Percentiles rank a stretch among this genome's conserved stretches.
These are phyloP conservation scores for Lindbergichthys nudifrons DNA, from an alignment of 2,797 vertebrate genomes.

Conservation along the genomic window DNA sequence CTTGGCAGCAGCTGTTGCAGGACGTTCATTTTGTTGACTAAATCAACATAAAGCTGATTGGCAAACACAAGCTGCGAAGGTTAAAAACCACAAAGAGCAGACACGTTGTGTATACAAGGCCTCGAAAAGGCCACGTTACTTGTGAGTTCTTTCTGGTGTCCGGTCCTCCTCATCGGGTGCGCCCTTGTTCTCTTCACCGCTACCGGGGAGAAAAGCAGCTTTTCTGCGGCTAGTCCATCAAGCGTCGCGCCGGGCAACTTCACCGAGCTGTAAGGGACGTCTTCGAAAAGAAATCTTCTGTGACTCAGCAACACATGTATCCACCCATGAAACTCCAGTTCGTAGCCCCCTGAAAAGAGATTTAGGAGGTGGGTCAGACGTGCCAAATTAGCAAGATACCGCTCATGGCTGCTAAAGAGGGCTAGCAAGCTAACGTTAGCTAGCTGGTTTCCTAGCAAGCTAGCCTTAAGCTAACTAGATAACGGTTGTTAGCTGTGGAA, in stretches of 20 bases:
- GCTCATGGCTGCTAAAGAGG: constrained; percentile 69
- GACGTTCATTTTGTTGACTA: constrained; percentile 62
- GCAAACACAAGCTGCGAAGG: constrained; percentile 21
- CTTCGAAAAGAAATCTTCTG: constrained; percentile 28
- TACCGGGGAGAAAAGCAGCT: constrained; percentile 67
- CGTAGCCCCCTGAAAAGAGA: constrained; percentile 81
- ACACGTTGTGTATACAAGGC: constrained; percentile 37
- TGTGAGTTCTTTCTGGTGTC: constrained; percentile 68
- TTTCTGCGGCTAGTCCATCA: constrained; percentile 70
- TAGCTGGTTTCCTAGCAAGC: constrained; percentile 63
- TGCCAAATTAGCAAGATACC: constrained; percentile 72
- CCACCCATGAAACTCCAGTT: constrained; percentile 69
- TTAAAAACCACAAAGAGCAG: constrained; percentile 7
- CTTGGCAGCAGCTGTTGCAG: constrained; percentile 67
- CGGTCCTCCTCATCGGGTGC: constrained; percentile 77
- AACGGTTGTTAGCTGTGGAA: constrained; percentile 62
- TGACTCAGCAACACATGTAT: constrained; percentile 68
- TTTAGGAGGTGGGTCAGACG: constrained; percentile 81
- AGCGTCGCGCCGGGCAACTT: constrained; percentile 51
- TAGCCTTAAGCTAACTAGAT: constrained; percentile 71
- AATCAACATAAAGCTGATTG: constrained; percentile 32
- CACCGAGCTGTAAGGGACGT: constrained; percentile 17
- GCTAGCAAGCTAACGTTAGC: constrained; percentile 68
- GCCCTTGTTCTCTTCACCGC: constrained; percentile 77
- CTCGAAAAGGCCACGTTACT: constrained; percentile 64